Evolutionary conservation across 2,113 vertebrate genomes (phyloP).

Genomic region (Pseudorectes ferrugineus): DNA sequence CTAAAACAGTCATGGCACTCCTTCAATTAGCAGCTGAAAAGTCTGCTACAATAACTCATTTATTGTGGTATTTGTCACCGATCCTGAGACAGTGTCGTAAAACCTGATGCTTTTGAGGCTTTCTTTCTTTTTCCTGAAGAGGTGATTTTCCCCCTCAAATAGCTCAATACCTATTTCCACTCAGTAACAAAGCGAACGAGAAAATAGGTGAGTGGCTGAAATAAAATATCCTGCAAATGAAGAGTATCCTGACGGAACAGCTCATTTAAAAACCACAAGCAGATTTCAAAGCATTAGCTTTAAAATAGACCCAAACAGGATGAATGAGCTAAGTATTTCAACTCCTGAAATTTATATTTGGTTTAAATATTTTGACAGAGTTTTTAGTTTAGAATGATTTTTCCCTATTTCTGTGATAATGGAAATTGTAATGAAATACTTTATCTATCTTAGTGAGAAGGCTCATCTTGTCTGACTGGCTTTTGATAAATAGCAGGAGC

Average conservation of each 20-base stretch:
- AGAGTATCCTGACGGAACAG: neutral
- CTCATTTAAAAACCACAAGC: neutral
- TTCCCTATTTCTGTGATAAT: slow-evolving; percentile 6
- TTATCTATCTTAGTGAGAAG: neutral
- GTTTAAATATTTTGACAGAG: slow-evolving; percentile 47
- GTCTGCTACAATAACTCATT: neutral
- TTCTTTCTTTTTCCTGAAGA: neutral
- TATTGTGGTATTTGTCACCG: neutral
- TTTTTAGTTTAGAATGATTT: neutral
- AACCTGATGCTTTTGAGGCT: neutral
- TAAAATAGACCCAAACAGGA: neutral
- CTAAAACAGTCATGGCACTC: neutral
- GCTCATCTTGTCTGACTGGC: neutral
- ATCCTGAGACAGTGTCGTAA: neutral
- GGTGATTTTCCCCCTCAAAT: neutral
- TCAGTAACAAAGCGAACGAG: neutral
- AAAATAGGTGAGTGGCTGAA: neutral
- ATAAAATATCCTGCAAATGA: neutral
- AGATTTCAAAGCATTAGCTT: neutral
- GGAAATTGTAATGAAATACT: slow-evolving; percentile 20
- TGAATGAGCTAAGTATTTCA: slow-evolving; percentile 14
- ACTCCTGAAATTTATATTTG: neutral
- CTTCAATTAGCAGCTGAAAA: neutral
- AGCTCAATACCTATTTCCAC: neutral
- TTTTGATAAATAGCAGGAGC: neutral